phyloP scores from a whole-genome alignment of 2,888 invertebrate genomes.

The Julus scandinavius region DNA sequence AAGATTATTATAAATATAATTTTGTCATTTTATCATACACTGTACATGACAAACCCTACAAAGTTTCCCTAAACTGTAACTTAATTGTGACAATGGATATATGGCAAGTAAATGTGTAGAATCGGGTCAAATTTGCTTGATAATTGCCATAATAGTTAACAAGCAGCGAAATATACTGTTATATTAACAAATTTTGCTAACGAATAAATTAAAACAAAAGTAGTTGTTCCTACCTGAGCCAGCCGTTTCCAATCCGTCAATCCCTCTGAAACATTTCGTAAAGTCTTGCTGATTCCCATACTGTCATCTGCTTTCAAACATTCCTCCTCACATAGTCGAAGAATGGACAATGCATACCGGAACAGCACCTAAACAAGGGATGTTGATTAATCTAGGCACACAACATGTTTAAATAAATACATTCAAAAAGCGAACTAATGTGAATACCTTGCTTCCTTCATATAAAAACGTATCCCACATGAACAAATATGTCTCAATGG shows the following conservation, averaged over 20 bases:
- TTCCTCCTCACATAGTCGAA: conserved; percentile 68
- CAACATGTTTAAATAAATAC: neutral
- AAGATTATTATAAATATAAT: too few species aligned
- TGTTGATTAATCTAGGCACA: neutral
- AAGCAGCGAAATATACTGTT: too few species aligned
- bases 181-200: too few species aligned
- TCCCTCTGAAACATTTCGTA: conserved; percentile 68
- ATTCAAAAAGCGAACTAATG: neutral
- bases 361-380: conserved; percentile 67
- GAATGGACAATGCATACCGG: conserved; percentile 69
- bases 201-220: neutral
- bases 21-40: too few species aligned
- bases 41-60: too few species aligned
- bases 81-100: too few species aligned
- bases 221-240: conserved; percentile 64
- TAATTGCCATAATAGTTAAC: too few species aligned
- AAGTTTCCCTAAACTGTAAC: too few species aligned
- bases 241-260: conserved; percentile 68
- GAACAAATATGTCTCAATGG: conserved; percentile 68
- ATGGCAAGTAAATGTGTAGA: too few species aligned
- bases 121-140: too few species aligned
- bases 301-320: conserved; percentile 68
- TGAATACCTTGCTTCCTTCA: conserved; percentile 70
- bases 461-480: conserved; percentile 71
- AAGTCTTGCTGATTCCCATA: conserved; percentile 68